Evolutionary conservation across 2,888 invertebrate genomes (phyloP), one percentile per base, ranked within the genome.

Genomic region (Philereme transversata): DNA sequence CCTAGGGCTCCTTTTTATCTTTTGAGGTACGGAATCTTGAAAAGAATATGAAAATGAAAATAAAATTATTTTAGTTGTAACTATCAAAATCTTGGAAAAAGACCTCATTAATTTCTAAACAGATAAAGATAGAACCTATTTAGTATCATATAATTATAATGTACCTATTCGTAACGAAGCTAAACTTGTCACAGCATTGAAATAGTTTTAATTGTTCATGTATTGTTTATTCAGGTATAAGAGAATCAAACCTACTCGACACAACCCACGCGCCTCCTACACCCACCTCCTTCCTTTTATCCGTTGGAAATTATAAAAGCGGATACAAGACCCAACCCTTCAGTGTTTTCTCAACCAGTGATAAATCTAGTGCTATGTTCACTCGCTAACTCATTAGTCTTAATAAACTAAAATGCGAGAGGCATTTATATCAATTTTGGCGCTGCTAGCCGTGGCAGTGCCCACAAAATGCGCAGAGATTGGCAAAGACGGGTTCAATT

Each of bases 401-500:
- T 78, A 76, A 82, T 80, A 79, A 61, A 62, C 46, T 75, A 86
- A 76, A 74, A 90, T 90, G 90, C 81, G 83, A 75, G 84, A 88
- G 64, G 75, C 83, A 75, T 83, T 88, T 70, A 73, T 89, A 74
- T 84, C 86, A 73, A 79, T 89, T 74, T 71, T 89, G 56, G 82
- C 82, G 58, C 67, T 89, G 34, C 69, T 84, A 43, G 83, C 73
- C 5, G 65, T 83, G n/a, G 71, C 79, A 9, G 71, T 73, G 35
- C 68, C 81, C 22, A 73, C 70, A 49, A 78, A 79, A 71, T 76
- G 82, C 62, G 77, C 85, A 6, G 88, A 87, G 50, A 69, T 83
- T 48, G 85, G 84, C 45, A 88, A 84, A 68, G 89, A 90, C 63
- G 90, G 88, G 63, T 89, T 90, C 76, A 91, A 90, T 78, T 88